A percentile compares a stretch with the other conserved stretches of the same genome.
Conservation (phyloP, 1,140 invertebrate genomes). For the Drosophila melanica region DNA sequence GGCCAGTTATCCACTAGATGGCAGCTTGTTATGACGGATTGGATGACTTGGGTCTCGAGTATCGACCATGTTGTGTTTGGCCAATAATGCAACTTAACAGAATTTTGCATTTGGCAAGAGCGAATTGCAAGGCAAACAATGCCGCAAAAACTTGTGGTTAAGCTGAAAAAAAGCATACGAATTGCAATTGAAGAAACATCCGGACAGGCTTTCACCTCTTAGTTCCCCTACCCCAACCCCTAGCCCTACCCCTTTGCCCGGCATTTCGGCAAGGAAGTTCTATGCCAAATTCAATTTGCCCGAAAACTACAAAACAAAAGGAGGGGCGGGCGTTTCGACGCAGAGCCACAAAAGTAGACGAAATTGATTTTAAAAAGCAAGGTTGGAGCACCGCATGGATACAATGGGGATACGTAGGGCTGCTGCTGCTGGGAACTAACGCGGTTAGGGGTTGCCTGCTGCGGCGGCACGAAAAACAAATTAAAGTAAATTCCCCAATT, state of each 20-base stretch:
- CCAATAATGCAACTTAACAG: conserved; percentile 62
- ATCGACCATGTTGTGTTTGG: conserved; percentile 34
- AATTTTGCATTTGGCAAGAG: conserved; percentile 45
- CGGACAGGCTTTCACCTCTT: conserved; percentile 25
- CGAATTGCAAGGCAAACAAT: conserved; percentile 55
- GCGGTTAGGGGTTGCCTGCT: conserved; percentile 25
- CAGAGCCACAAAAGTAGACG: conserved; percentile 66
- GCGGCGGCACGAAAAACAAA: conserved; percentile 80
- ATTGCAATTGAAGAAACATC: conserved; percentile 72
- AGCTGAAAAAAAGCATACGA: conserved; percentile 47
- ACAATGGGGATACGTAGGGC: background rate
- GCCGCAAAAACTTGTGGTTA: conserved; percentile 60
- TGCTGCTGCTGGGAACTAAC: conserved; percentile 32
- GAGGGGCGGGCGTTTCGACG: background rate
- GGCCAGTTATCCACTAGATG: background rate
- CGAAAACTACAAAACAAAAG: conserved; percentile 75
- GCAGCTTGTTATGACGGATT: too few species aligned
- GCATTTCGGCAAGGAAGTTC: conserved; percentile 43
- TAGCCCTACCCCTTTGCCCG: background rate
- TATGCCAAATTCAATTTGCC: conserved; percentile 78
- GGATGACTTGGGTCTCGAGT: too few species aligned
- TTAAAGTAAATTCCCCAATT: conserved; percentile 82
- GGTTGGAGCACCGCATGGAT: too few species aligned
- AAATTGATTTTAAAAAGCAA: conserved; percentile 80
- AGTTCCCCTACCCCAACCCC: too few species aligned